phyloP scores from a whole-genome alignment of 2,797 vertebrate species.

The Tangara arthus region DNA sequence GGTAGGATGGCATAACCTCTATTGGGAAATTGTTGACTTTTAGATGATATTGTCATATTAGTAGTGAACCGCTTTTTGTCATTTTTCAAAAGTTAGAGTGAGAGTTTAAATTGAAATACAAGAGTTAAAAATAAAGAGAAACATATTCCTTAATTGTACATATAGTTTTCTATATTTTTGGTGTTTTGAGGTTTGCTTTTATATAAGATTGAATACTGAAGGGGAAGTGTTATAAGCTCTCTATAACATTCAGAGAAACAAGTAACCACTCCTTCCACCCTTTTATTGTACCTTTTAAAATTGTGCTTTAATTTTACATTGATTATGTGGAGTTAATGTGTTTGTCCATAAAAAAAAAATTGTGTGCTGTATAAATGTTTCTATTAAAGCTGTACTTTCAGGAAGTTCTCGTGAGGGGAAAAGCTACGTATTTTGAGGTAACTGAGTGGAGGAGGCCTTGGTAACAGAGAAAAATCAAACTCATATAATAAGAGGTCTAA shows the following conservation, averaged over 20 bases:
- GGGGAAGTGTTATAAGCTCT: not conserved
- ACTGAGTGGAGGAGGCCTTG: not conserved
- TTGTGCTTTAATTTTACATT: not conserved
- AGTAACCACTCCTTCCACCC: not conserved
- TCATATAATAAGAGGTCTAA: not conserved
- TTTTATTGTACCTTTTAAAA: not conserved
- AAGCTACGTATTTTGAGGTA: not conserved
- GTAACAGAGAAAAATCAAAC: not conserved
- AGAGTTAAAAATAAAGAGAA: not conserved
- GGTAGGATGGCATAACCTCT: not conserved
- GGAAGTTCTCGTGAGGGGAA: not conserved
- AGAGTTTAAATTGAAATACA: not conserved
- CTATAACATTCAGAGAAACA: not conserved
- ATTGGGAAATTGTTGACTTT: not conserved
- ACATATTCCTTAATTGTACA: not conserved
- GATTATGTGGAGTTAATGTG: not conserved
- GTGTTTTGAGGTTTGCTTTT: not conserved
- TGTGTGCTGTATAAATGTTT: not conserved
- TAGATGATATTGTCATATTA: not conserved
- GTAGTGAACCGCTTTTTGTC: not conserved
- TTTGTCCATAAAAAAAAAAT: not conserved
- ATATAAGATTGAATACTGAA: not conserved
- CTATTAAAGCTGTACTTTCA: not conserved
- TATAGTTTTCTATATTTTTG: not conserved
- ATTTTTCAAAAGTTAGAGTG: not conserved